A percentile compares a stretch with the other conserved stretches of the same genome.
These are phyloP conservation scores for Ctenochaetus hawaiiensis DNA, from an alignment of 2,797 vertebrate genomes.

Conservation along the genomic window DNA sequence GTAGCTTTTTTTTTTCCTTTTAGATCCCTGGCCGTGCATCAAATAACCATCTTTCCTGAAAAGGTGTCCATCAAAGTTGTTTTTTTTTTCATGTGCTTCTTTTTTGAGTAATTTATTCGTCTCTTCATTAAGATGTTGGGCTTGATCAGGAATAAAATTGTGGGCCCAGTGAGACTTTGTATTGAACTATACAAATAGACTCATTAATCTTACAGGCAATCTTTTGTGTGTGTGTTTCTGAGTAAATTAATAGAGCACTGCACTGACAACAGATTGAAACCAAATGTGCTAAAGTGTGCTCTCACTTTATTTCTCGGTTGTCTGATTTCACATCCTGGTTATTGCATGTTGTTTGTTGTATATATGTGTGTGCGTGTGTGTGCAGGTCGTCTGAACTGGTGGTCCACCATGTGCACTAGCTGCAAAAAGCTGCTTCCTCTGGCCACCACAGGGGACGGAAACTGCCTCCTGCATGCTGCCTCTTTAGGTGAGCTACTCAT, in stretches of 20 bases:
- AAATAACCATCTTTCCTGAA: not conserved
- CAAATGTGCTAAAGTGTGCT: not conserved
- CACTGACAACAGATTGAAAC: not conserved
- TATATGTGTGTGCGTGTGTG: conserved; percentile 27
- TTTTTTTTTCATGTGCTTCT: not conserved
- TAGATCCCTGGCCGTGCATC: not conserved
- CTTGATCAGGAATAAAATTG: not conserved
- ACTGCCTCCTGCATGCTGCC: conserved; percentile 98
- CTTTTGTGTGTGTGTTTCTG: not conserved
- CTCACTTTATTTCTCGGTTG: not conserved
- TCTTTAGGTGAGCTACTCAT: conserved; percentile 90
- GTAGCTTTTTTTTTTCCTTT: not conserved
- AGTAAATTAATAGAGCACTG: not conserved
- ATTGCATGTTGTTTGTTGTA: not conserved
- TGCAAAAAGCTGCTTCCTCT: conserved; percentile 98
- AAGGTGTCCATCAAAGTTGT: not conserved
- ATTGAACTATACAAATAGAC: not conserved
- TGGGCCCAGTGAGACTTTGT: not conserved
- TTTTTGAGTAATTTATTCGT: not conserved
- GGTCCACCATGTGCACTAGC: conserved; percentile 96
- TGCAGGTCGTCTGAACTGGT: conserved; percentile 98
- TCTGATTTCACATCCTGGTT: not conserved
- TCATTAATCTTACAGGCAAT: not conserved
- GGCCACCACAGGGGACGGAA: conserved; percentile 97
- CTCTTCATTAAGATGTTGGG: not conserved